Base-by-base conservation (phyloP, 2,888 invertebrate species). In the Netelia fuscicornis region DNA sequence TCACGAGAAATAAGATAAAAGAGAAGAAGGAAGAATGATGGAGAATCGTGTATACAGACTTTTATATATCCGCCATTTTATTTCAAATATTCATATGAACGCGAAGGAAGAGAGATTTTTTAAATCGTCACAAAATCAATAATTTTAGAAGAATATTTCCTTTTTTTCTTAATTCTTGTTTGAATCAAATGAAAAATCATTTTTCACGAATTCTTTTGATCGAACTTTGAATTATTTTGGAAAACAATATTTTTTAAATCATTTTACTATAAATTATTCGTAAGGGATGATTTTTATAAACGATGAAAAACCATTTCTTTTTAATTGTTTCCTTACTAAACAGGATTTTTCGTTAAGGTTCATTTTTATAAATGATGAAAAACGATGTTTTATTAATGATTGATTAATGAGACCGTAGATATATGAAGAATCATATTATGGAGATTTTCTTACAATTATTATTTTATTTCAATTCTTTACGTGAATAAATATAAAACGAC, bases 1-100 rank as follows among this genome's bases (percentile, higher is more conserved):
- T 23, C 20, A 17, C 74, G 82, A 76, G 83, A 89, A 90, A 90
- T 90, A 89, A 89, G 88, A 86, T 48, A 68, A 77, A 17, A 68
- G 2, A 23, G 9, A 72, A 17, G 54, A 56, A 13, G 2, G 5
- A 58, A 13, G 10, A 5, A 48, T 48, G 48, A 48, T 48, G 48
- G 48, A 48, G 48, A 48, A 48, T 48, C 48, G 48, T 48, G 11
- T 48, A 48, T 48, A 48, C 13, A 48, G 48, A 48, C 48, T 48
- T 48, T 48, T 48, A 48, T 48, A 13, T 20, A 5, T 23, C 3
- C 48, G 48, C 48, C 13, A 68, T 54, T 8, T 17, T 72, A 6
- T n/a, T 13, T 52, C 20, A 17, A n/a, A 23, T 65, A 20, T n/a
- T 65, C 25, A 23, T 25, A 37, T 6, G 37, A 37, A 6, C 37